Evolutionary conservation across 2,888 invertebrate genomes (phyloP).

Genomic region (Sinopyrophorus schimmeli): DNA sequence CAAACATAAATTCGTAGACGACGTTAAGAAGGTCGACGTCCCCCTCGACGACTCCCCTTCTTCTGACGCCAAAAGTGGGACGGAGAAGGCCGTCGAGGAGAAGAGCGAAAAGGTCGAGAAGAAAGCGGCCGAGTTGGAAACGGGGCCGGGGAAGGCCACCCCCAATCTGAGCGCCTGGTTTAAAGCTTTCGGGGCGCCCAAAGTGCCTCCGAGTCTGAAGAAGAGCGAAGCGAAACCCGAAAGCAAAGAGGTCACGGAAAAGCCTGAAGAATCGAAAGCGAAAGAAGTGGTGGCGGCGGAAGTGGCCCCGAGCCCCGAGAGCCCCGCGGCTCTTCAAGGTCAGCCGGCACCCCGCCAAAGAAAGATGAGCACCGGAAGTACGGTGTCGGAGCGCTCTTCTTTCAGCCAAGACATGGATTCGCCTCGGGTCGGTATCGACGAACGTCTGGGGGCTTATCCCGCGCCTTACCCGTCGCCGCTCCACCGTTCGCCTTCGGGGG

Average conservation of each 20-base stretch:
- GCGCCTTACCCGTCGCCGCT: constrained; percentile 75
- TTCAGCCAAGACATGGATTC: constrained; percentile 78
- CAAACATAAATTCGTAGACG: constrained; percentile 66
- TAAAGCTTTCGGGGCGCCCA: constrained; percentile 88
- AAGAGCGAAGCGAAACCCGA: constrained; percentile 52
- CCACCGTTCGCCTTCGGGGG: constrained; percentile 70
- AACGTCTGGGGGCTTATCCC: constrained; percentile 64
- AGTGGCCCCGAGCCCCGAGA: constrained; percentile 50
- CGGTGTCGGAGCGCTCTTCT: constrained; percentile 76
- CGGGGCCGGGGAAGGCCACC: constrained; percentile 59
- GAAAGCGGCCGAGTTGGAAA: constrained; percentile 38
- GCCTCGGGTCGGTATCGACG: constrained; percentile 66
- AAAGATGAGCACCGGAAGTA: constrained; percentile 78
- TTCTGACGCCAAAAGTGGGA: constrained; percentile 27
- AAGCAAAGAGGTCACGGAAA: constrained; percentile 49
- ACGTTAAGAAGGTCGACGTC: constrained; percentile 51
- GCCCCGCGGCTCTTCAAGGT: constrained; percentile 52
- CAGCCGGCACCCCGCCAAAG: constrained; percentile 60
- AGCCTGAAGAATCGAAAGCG: constrained; percentile 29
- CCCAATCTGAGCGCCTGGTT: constrained; percentile 92
- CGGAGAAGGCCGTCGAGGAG: constrained; percentile 37
- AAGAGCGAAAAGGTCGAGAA: constrained; percentile 38
- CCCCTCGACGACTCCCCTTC: constrained; percentile 34
- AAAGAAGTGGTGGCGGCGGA: constrained; percentile 5
- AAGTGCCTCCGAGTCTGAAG: constrained; percentile 59